These are phyloP conservation scores for Orchestes rusci DNA, from an alignment of 2,888 invertebrate genomes.

Conservation along the genomic window DNA sequence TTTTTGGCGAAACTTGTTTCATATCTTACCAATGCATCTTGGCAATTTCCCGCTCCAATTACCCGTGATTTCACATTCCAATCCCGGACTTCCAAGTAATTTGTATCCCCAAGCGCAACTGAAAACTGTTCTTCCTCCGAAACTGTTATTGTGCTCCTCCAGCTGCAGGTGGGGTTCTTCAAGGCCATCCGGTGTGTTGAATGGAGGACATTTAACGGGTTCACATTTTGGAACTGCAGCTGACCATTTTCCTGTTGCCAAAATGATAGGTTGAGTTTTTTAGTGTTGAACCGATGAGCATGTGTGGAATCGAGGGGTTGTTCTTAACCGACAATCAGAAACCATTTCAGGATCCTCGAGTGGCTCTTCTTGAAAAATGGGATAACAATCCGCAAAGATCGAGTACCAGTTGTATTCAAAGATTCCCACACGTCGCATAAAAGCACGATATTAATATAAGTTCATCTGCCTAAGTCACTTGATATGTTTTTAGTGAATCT, in stretches of 20 bases:
- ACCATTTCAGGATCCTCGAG: too few species aligned
- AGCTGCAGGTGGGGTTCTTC: conserved; percentile 66
- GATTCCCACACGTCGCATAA: too few species aligned
- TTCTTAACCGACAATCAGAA: too few species aligned
- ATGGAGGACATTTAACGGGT: conserved; percentile 68
- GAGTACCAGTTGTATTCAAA: too few species aligned
- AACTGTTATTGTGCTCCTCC: conserved; percentile 73
- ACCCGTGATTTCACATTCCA: conserved; percentile 74
- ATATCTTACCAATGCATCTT: conserved; percentile 61
- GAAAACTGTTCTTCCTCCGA: conserved; percentile 73
- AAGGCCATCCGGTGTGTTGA: conserved; percentile 57
- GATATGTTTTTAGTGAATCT: too few species aligned
- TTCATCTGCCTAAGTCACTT: too few species aligned
- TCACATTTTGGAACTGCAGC: conserved; percentile 64
- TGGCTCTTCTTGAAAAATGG: too few species aligned
- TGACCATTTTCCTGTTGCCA: conserved; percentile 65
- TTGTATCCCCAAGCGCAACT: conserved; percentile 79
- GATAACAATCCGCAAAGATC: too few species aligned
- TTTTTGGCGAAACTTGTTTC: background rate
- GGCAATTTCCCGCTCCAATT: conserved; percentile 74
- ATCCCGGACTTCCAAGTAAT: conserved; percentile 65
- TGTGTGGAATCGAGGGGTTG: too few species aligned
- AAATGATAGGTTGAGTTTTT: too few species aligned
- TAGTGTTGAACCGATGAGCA: too few species aligned
- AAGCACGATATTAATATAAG: too few species aligned